Evolutionary conservation across 2,888 invertebrate genomes (phyloP).

Genomic region (Rhagophthalmus giganteus): DNA sequence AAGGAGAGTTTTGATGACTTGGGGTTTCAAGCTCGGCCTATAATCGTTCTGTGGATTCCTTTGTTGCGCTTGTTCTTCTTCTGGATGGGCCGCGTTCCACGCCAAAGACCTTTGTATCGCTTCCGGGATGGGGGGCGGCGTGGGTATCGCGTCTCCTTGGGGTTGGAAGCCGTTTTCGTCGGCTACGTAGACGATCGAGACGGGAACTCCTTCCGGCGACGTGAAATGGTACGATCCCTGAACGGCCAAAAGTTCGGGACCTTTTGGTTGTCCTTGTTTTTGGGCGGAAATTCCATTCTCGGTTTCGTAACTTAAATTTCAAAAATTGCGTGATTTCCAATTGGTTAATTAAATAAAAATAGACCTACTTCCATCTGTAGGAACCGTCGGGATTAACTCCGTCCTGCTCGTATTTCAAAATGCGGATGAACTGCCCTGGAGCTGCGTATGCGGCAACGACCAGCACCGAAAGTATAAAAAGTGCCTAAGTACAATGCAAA

Average conservation of each 20-base stretch:
- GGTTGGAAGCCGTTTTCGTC: conserved; percentile 73
- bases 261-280: conserved; percentile 60
- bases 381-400: conserved; percentile 67
- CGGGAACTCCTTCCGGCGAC: conserved; percentile 64
- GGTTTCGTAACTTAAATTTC: conserved; percentile 65
- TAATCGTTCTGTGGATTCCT: not conserved
- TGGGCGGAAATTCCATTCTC: conserved; percentile 66
- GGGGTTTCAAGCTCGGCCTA: not conserved
- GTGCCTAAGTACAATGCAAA: no score
- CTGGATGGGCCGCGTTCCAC: conserved; percentile 65
- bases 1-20: no score
- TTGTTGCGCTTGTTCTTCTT: conserved; percentile 7
- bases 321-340: no score
- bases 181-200: conserved; percentile 63
- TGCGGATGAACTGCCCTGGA: conserved; percentile 49
- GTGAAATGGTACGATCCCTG: conserved; percentile 61
- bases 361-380: conserved; percentile 61
- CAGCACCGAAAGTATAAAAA: not conserved
- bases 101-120: conserved; percentile 71
- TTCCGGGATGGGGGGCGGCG: conserved; percentile 69
- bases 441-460: conserved; percentile 3
- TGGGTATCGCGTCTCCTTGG: conserved; percentile 56
- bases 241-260: conserved; percentile 46
- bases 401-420: conserved; percentile 63
- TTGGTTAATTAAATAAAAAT: not conserved